Percentiles rank a stretch among this genome's conserved stretches.
phyloP scores from a whole-genome alignment of 1,140 invertebrate genomes.

The Telenomus remus region DNA sequence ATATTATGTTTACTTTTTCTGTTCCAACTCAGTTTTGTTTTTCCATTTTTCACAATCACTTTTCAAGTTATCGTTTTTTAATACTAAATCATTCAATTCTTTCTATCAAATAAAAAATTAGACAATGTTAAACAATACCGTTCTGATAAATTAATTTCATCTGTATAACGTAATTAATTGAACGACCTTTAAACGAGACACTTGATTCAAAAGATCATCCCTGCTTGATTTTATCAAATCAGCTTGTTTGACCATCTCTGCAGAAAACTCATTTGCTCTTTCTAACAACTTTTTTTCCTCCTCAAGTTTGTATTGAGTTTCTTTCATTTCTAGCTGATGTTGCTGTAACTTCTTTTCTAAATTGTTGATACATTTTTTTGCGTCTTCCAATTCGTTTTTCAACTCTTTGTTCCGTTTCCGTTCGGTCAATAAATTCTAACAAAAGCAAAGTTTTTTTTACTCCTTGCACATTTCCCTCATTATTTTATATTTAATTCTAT shows the following conservation, averaged over 20 bases:
- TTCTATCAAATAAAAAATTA: constrained; percentile 26
- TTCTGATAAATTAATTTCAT: no score
- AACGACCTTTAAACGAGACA: neutral
- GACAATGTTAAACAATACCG: no score
- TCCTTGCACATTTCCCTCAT: no score
- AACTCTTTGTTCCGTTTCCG: no score
- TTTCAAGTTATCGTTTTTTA: constrained; percentile 39
- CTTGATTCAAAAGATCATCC: constrained; percentile 48
- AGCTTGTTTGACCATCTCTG: constrained; percentile 53
- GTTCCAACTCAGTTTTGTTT: constrained; percentile 46
- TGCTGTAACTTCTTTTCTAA: neutral
- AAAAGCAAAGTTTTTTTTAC: no score
- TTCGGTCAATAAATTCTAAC: no score
- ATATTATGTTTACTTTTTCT: constrained; percentile 59
- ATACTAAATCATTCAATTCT: constrained; percentile 37
- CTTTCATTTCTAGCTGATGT: constrained; percentile 13
- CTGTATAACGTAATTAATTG: no score
- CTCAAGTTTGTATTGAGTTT: no score
- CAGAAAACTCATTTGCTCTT: constrained; percentile 13
- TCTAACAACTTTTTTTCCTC: constrained; percentile 33
- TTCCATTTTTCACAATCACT: constrained; percentile 51
- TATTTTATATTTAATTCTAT: no score
- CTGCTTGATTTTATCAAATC: constrained; percentile 51
- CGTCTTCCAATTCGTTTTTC: no score
- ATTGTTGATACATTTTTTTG: neutral